Evolutionary conservation across 2,113 vertebrate species (phyloP).

Genomic region (Craseonycteris thonglongyai): DNA sequence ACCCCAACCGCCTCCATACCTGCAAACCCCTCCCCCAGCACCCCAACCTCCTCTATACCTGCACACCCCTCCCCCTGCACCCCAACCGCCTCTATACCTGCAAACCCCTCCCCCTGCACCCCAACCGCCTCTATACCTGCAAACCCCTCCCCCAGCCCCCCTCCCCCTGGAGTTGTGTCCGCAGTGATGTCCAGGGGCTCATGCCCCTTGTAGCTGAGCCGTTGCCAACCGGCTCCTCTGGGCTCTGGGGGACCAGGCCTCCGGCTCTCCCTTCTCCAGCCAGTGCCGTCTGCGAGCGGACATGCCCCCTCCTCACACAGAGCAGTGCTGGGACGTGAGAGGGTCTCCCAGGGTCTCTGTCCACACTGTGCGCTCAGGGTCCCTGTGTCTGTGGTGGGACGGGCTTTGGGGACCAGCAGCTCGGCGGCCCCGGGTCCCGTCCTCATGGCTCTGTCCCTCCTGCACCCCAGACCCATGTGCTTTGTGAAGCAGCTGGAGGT

Average conservation of each 20-base stretch:
- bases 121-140: too few relatives aligned
- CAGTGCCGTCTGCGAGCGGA: background rate
- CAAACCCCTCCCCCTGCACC: too few relatives aligned
- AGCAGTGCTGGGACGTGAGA: background rate
- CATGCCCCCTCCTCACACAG: background rate
- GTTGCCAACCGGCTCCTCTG: background rate
- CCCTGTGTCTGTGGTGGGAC: too few relatives aligned
- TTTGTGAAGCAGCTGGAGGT: slow-evolving; percentile 98
- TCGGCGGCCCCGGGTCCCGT: too few relatives aligned
- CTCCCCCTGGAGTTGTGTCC: too few relatives aligned
- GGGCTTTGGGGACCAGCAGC: background rate
- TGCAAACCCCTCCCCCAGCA: too few relatives aligned
- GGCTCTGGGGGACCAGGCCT: background rate
- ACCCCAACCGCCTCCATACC: too few relatives aligned
- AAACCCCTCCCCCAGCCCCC: too few relatives aligned
- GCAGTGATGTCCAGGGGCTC: too few relatives aligned
- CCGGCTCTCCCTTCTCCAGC: background rate
- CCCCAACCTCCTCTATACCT: too few relatives aligned
- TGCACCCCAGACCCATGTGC: slow-evolving; percentile 92
- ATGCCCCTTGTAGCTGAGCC: background rate
- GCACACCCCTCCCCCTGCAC: too few relatives aligned
- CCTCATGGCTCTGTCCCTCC: background rate
- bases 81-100: too few relatives aligned
- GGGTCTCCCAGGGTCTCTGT: background rate
- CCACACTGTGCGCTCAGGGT: background rate